A percentile compares a stretch with the other conserved stretches of the same genome.
Evolutionary conservation across 2,113 vertebrate species (phyloP).

Genomic region (Ammospiza caudacuta): DNA sequence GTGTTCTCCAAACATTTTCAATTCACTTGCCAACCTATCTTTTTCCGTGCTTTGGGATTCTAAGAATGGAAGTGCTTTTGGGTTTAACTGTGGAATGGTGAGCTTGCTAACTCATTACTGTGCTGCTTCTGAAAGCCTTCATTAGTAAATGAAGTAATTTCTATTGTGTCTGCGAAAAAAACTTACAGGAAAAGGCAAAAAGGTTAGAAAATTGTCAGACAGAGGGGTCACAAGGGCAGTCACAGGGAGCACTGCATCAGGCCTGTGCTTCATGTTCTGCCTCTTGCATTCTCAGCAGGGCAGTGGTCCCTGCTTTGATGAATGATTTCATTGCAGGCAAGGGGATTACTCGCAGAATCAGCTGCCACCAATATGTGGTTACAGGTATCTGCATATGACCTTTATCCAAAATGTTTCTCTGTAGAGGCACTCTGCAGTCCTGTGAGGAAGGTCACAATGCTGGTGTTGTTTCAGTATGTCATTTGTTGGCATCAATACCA

Average conservation of each 20-base stretch:
- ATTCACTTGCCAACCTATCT: background rate
- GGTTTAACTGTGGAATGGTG: background rate
- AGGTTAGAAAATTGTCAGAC: background rate
- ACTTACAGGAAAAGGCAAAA: background rate
- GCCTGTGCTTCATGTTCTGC: background rate
- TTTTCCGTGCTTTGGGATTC: background rate
- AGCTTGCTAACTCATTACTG: background rate
- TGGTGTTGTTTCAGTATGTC: conserved; percentile 12
- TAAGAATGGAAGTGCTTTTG: background rate
- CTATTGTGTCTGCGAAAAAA: background rate
- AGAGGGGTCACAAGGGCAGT: background rate
- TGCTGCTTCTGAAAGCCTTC: background rate
- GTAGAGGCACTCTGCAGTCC: background rate
- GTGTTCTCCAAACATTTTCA: background rate
- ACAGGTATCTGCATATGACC: conserved; percentile 25
- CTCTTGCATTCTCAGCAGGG: background rate
- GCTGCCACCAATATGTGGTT: background rate
- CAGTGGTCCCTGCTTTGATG: background rate
- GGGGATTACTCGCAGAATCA: background rate
- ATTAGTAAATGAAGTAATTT: background rate
- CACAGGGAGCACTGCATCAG: background rate
- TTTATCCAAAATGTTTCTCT: background rate
- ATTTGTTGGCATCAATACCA: background rate
- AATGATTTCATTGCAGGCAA: background rate
- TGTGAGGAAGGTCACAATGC: background rate